phyloP scores from a whole-genome alignment of 2,888 invertebrate species.

The Ormyrus rosae region DNA sequence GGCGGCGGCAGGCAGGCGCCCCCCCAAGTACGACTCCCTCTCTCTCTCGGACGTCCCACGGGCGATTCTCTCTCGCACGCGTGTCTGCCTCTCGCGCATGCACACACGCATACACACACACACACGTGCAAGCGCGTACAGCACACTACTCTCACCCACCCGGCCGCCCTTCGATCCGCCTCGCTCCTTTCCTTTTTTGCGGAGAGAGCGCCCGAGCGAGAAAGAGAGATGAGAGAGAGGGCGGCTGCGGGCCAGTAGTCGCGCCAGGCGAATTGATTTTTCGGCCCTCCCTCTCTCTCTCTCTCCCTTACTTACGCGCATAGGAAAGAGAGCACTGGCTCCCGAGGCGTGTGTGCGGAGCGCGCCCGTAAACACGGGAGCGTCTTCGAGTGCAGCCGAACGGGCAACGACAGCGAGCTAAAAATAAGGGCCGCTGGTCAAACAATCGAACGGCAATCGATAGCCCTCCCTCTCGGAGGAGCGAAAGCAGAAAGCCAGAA shows the following conservation, averaged over 20 bases:
- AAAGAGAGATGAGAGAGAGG: background rate
- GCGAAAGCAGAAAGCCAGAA: background rate
- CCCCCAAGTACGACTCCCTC: constrained; percentile 51
- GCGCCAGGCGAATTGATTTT: constrained; percentile 48
- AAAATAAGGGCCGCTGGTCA: constrained; percentile 66
- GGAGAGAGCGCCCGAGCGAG: background rate
- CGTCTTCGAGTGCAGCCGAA: constrained; percentile 44
- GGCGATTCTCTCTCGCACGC: background rate
- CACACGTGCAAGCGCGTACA: too few species aligned
- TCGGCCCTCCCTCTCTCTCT: constrained; percentile 27
- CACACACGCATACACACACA: background rate
- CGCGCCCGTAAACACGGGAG: background rate
- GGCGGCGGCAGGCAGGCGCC: constrained; percentile 75
- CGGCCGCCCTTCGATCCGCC: background rate
- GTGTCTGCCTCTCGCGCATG: constrained; percentile 5
- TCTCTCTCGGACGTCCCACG: too few species aligned
- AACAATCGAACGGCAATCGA: constrained; percentile 71
- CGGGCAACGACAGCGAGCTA: constrained; percentile 64
- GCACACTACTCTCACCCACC: constrained; percentile 12
- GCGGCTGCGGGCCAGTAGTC: constrained; percentile 12
- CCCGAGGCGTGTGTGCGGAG: too few species aligned
- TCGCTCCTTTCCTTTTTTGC: background rate
- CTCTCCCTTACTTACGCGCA: constrained; percentile 16
- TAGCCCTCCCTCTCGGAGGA: constrained; percentile 55
- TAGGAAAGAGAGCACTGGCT: background rate